Base-by-base conservation (phyloP, 2,113 vertebrate genomes). In the Malaclemys terrapin region DNA sequence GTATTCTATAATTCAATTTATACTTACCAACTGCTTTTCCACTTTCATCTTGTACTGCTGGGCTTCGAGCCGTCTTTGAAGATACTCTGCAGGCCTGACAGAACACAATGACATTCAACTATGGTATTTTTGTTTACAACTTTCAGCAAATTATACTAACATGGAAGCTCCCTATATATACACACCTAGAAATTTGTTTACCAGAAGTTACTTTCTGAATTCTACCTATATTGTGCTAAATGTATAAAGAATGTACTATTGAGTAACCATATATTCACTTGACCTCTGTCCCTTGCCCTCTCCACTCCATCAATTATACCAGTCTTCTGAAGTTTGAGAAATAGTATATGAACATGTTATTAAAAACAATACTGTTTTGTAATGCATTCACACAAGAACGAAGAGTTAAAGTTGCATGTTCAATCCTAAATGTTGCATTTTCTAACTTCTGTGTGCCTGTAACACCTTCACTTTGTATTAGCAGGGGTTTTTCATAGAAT, bases 11-110 rank as follows among this genome's bases (percentile, higher is more conserved):
- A 57, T 87, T 88, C 50, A 35, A 2, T 87, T 81, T 94, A 96
- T 86, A 96, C 98, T 97, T 93, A 99, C 99, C 99, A 99, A 97
- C 90, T 99, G 99, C 93, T 99, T 99, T 97, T 99, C 99, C 80
- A 99, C 99, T 98, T 99, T 98, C 96, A 99, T 94, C 94, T 99
- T 99, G 98, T 99, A 99, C 91, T 98, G 98, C 86, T 98, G 98
- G 76, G 99, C 99, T 95, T 99, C 99, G 19, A 98, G 97, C 95
- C 97, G 98, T 94, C 99, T 99, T 97, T 99, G 99, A 93, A 99
- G 98, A 84, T 99, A 99, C 38, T 99, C 99, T 24, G 97, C 97
- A 95, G 98, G 96, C 95, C 99, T 99, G 94, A 94, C 82, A 92
- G 38, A 96, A 97, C 50, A 97, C 87, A 91, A 90, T 10, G 87